These are phyloP conservation scores for Silurus lanzhouensis DNA, from an alignment of 2,797 vertebrate genomes.

Conservation along the genomic window DNA sequence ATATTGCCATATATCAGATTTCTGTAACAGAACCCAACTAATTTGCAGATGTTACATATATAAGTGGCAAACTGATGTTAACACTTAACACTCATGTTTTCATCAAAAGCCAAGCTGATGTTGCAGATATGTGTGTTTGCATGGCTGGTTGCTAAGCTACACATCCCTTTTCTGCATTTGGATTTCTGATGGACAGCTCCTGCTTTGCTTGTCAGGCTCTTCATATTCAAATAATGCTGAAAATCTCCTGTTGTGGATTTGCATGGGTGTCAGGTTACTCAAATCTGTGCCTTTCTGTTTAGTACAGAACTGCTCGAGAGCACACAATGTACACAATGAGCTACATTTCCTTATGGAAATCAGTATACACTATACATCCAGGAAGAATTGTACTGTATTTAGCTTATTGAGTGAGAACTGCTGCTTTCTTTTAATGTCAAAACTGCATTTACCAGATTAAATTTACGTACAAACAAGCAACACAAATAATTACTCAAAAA, in stretches of 20 bases:
- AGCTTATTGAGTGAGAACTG: not conserved
- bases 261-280: not conserved
- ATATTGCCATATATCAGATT: no score
- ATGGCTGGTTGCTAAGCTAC: not conserved
- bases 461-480: not conserved
- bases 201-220: not conserved
- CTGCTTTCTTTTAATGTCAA: not conserved
- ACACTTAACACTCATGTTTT: not conserved
- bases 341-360: not conserved
- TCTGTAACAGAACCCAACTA: not conserved
- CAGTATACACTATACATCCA: not conserved
- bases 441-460: not conserved
- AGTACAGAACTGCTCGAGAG: not conserved
- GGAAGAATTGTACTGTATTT: not conserved
- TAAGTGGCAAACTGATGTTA: not conserved
- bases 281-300: not conserved
- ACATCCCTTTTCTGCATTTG: not conserved
- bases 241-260: not conserved
- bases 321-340: not conserved
- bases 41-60: not conserved
- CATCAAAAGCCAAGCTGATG: not conserved
- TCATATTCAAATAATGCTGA: constrained; percentile 1
- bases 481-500: not conserved
- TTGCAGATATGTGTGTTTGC: not conserved
- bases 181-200: not conserved